Conservation (phyloP, 2,797 vertebrate genomes). For the Cossypha heuglini region DNA sequence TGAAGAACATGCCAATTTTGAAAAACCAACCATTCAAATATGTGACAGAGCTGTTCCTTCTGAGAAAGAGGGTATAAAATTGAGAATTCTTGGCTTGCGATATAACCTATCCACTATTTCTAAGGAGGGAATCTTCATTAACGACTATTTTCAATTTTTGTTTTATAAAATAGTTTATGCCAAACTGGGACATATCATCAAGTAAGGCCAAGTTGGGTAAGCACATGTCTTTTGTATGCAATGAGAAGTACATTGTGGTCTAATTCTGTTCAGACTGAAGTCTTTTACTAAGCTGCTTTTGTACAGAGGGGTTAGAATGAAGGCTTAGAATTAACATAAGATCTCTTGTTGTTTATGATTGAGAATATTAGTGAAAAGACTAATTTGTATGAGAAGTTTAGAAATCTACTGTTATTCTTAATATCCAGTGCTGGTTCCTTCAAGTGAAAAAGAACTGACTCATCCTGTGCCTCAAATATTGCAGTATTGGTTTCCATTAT, state of each 20-base stretch:
- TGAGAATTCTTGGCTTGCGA: background rate
- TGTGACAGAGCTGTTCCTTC: background rate
- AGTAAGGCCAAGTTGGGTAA: constrained; percentile 34
- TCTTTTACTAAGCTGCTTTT: background rate
- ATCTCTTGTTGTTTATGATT: background rate
- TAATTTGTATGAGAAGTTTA: background rate
- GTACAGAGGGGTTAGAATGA: background rate
- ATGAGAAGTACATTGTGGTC: background rate
- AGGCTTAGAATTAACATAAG: background rate
- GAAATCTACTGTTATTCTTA: background rate
- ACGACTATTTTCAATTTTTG: background rate
- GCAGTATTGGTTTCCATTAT: background rate
- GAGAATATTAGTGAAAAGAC: background rate
- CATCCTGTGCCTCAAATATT: background rate
- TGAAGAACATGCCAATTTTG: constrained; percentile 14
- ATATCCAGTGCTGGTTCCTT: background rate
- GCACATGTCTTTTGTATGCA: constrained; percentile 10
- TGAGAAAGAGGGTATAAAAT: constrained; percentile 11
- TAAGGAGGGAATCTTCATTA: constrained; percentile 3
- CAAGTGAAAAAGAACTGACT: background rate
- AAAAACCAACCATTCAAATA: background rate
- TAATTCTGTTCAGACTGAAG: background rate
- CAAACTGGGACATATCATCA: constrained; percentile 30
- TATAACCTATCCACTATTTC: background rate
- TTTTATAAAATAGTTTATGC: background rate